phyloP scores from a whole-genome alignment of 2,113 vertebrate species.

The Thamnophis sirtalis region DNA sequence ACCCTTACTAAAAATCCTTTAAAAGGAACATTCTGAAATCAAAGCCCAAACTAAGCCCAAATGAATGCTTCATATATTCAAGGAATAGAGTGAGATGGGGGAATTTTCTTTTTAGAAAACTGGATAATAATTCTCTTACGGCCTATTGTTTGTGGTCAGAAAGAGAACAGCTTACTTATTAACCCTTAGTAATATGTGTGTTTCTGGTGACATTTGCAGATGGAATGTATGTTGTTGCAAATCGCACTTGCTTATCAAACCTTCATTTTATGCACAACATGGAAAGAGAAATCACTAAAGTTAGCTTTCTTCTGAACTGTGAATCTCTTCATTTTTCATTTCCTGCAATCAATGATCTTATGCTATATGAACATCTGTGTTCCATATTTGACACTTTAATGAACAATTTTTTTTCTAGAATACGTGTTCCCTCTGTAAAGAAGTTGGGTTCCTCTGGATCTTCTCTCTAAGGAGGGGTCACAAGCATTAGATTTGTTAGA shows the following conservation, averaged over 20 bases:
- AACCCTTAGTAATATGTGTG: not conserved
- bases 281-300: not conserved
- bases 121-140: not conserved
- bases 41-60: not conserved
- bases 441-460: not conserved
- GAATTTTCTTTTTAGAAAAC: not conserved
- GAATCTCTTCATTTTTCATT: not conserved
- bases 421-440: not conserved
- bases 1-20: not conserved
- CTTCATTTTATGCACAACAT: not conserved
- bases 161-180: not conserved
- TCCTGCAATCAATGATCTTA: not conserved
- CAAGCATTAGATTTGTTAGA: not conserved
- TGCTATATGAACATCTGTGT: not conserved
- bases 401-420: too few relatives aligned
- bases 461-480: not conserved
- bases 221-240: not conserved
- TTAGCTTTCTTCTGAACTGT: not conserved
- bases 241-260: not conserved
- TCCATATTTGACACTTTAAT: not conserved
- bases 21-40: not conserved
- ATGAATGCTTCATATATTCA: not conserved
- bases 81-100: not conserved
- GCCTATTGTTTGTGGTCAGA: not conserved
- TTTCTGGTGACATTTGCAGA: not conserved